Base-by-base conservation (phyloP, 2,888 invertebrate species). In the Drosophila emarginata region DNA sequence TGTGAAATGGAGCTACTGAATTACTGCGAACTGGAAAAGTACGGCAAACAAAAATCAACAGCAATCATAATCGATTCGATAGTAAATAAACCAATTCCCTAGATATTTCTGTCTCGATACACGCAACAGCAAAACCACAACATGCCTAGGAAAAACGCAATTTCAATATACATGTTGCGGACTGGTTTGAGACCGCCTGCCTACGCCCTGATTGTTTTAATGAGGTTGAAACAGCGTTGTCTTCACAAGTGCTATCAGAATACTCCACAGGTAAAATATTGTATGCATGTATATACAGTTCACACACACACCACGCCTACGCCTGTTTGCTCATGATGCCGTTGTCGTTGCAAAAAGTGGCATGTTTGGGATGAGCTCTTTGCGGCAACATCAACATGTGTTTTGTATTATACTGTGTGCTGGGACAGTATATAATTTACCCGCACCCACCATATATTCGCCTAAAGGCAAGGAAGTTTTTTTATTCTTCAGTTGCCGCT, bases 141-240 rank as follows among this genome's bases (percentile, higher is more conserved):
- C 68, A 75, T 60, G 72, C 74, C 79, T 78, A 72, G 81, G 77
- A 84, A 83, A 89, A 89, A 89, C 85, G 88, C 87, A 89, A 88
- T 90, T 89, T 89, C 83, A 81, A 86, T 88, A 89, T 87, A 87
- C 79, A 80, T 79, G 84, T 82, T 82, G 79, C 45, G 37, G 36
- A 52, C 52, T 62, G 32, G 57, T 15, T 40, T 37, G 37, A 2
- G 11, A 26, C 57, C 52, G 65, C 66, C 66, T 28, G 45, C 39
- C 39, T 21, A 39, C 58, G 45, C 58, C 52, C 23, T 51, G 40
- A 54, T 14, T 39, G 66, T 40, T 63, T 68, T 64, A 68, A 73
- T 73, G 71, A 73, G 61, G 45, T 59, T 15, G 51, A 60, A 36
- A 54, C 63, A 62, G 57, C 26, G 51, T 26, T 37, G 54, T 61